A percentile compares a stretch with the other conserved stretches of the same genome.
These are phyloP conservation scores for Sclerurus mexicanus DNA, from an alignment of 2,113 vertebrate genomes.

Conservation along the genomic window DNA sequence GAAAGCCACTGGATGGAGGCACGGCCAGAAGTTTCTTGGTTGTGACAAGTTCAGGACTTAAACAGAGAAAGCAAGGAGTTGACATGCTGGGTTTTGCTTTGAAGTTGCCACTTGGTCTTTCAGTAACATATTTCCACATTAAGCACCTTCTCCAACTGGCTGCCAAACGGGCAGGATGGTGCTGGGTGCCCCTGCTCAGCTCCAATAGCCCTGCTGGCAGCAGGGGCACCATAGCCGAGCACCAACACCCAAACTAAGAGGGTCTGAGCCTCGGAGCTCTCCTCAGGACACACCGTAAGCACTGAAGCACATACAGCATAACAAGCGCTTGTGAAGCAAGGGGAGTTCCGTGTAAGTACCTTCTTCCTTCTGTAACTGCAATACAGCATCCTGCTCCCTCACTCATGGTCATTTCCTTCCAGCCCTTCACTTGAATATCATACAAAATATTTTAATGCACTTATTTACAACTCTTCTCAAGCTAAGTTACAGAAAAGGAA, in stretches of 20 bases:
- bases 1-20: not conserved
- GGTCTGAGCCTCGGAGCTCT: not conserved
- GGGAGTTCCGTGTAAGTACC: not conserved
- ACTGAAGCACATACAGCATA: not conserved
- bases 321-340: not conserved
- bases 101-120: not conserved
- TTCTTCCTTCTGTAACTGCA: accelerated
- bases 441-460: not conserved
- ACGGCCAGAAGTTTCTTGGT: not conserved
- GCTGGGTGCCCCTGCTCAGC: not conserved
- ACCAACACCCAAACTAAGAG: not conserved
- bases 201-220: accelerated
- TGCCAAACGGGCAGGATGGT: not conserved
- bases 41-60: not conserved
- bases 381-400: not conserved
- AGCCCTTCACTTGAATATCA: not conserved
- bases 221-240: not conserved
- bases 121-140: not conserved
- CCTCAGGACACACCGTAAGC: not conserved
- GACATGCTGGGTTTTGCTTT: not conserved
- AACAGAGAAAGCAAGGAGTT: accelerated
- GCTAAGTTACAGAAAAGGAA: not conserved
- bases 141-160: not conserved
- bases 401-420: not conserved
- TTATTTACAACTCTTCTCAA: not conserved